Evolutionary conservation across 2,888 invertebrate species (phyloP).

Genomic region (Ichneumon xanthorius): DNA sequence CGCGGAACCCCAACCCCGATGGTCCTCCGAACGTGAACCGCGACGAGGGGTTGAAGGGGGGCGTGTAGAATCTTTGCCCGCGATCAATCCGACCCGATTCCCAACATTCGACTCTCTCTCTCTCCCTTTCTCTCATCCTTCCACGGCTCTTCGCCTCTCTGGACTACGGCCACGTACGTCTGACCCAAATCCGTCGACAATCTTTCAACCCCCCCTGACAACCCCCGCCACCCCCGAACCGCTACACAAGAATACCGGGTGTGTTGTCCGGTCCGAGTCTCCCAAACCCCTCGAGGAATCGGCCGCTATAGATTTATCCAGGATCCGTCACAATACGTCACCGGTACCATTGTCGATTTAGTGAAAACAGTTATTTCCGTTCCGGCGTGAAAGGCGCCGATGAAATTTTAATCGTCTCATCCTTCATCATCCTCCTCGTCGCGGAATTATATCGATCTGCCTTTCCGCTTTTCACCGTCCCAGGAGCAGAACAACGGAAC

Average conservation of each 20-base stretch:
- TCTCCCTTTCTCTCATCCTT: constrained; percentile 36
- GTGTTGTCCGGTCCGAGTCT: constrained; percentile 55
- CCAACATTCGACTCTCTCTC: constrained; percentile 57
- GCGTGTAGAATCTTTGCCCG: constrained; percentile 63
- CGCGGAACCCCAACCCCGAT: neutral
- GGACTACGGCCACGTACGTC: constrained; percentile 58
- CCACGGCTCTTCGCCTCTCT: constrained; percentile 43
- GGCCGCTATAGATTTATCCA: neutral
- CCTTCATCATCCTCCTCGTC: constrained; percentile 7
- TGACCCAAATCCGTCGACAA: constrained; percentile 67
- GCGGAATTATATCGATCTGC: constrained; percentile 56
- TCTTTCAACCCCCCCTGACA: constrained; percentile 45
- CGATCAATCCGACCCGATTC: constrained; percentile 67
- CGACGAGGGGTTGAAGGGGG: constrained; percentile 23
- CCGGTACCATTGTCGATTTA: constrained; percentile 5
- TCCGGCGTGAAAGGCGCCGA: neutral
- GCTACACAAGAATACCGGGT: constrained; percentile 44
- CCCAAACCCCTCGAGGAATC: constrained; percentile 28
- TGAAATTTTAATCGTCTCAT: constrained; percentile 43
- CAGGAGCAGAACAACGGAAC: constrained; percentile 38
- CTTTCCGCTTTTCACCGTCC: constrained; percentile 50
- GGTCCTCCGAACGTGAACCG: constrained; percentile 15
- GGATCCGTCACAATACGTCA: constrained; percentile 18
- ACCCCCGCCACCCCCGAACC: constrained; percentile 16
- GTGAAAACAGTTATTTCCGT: constrained; percentile 4